These are phyloP conservation scores for Troilus luridus DNA, from an alignment of 2,888 invertebrate genomes.

Conservation along the genomic window DNA sequence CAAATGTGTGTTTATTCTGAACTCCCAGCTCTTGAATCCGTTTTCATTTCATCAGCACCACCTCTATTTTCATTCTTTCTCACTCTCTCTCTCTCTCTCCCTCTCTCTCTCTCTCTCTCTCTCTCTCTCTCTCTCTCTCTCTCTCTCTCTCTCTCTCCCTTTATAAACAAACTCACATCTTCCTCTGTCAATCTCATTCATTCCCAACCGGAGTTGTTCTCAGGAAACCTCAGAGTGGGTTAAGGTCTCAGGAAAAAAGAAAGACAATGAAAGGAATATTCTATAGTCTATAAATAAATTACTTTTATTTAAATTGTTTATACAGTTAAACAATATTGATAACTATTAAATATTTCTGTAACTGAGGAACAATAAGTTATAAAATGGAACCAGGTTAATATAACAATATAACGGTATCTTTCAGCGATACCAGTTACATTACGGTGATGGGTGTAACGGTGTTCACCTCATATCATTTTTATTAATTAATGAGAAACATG, in stretches of 20 bases:
- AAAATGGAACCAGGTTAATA: not conserved
- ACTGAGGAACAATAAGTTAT: not conserved
- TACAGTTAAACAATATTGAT: not conserved
- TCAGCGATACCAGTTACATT: not conserved
- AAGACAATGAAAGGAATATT: not conserved
- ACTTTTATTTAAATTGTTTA: not conserved
- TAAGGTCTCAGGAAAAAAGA: not conserved
- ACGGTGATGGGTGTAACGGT: not conserved
- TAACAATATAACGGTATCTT: not conserved
- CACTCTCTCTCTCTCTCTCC: too few species aligned
- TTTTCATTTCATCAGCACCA: constrained; percentile 18
- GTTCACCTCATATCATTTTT: not conserved
- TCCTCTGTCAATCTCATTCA: constrained; percentile 27
- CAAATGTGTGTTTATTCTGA: constrained; percentile 29
- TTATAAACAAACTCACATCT: constrained; percentile 20
- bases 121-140: too few species aligned
- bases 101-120: too few species aligned
- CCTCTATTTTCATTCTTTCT: not conserved
- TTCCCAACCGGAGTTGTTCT: not conserved
- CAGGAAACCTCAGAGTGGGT: not conserved
- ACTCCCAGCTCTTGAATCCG: not conserved
- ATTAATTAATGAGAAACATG: not conserved
- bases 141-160: not conserved
- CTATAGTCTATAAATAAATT: not conserved
- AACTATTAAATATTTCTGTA: not conserved